Percentiles rank a stretch among this genome's conserved stretches.
These are phyloP conservation scores for Platypus cylindrus DNA, from an alignment of 2,888 invertebrate species.

Conservation along the genomic window DNA sequence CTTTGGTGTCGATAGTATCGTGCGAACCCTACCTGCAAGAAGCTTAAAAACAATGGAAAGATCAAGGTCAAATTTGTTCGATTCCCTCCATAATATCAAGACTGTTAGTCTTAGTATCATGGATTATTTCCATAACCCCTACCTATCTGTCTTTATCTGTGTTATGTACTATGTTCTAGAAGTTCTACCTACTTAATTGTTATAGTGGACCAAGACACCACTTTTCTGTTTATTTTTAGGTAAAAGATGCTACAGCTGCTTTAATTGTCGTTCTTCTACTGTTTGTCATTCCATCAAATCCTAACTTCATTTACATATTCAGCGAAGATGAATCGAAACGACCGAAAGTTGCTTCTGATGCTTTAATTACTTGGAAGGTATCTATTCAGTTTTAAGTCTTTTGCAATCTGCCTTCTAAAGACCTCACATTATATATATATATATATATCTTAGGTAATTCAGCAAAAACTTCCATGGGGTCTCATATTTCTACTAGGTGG, in stretches of 20 bases:
- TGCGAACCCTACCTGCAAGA: too few species aligned
- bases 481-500: conserved; percentile 78
- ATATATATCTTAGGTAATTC: conserved; percentile 42
- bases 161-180: too few species aligned
- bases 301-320: conserved; percentile 62
- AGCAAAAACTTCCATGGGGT: conserved; percentile 83
- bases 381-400: background rate
- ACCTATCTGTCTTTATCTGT: too few species aligned
- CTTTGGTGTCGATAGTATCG: too few species aligned
- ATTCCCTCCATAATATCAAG: too few species aligned
- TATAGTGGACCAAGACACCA: too few species aligned
- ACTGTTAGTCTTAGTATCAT: too few species aligned
- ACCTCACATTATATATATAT: background rate
- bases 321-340: conserved; percentile 42
- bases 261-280: conserved; percentile 70
- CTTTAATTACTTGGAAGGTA: conserved; percentile 67
- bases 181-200: too few species aligned
- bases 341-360: conserved; percentile 50
- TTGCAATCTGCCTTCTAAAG: background rate
- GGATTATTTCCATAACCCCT: too few species aligned
- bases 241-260: conserved; percentile 72
- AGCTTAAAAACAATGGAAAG: too few species aligned
- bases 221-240: conserved; percentile 38
- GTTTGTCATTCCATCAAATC: conserved; percentile 70
- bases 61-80: too few species aligned